Conservation (phyloP, 2,888 invertebrate species). For the Drosophila setosimentum region DNA sequence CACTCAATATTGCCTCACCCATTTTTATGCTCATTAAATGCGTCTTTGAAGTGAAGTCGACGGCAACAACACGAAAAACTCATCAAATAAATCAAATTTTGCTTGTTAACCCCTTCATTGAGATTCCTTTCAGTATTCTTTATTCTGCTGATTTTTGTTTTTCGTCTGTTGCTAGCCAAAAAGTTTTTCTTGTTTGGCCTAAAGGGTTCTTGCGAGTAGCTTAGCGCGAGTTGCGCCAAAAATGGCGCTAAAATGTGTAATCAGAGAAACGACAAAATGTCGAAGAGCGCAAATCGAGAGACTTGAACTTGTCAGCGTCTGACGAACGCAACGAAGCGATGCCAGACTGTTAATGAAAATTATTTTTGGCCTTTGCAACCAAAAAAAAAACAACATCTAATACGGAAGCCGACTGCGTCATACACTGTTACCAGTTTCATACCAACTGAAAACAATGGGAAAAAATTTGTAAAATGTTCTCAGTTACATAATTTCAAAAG, state of each 20-base stretch:
- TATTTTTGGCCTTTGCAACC: constrained; percentile 48
- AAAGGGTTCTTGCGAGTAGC: constrained; percentile 59
- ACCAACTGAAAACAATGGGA: neutral
- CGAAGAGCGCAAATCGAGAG: constrained; percentile 27
- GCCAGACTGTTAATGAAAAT: constrained; percentile 74
- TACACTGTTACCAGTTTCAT: neutral
- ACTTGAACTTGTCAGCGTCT: constrained; percentile 65
- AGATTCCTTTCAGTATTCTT: constrained; percentile 66
- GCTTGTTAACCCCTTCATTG: constrained; percentile 77
- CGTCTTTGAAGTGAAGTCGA: constrained; percentile 36
- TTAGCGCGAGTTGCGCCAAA: constrained; percentile 65
- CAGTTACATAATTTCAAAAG: neutral
- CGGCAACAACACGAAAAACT: constrained; percentile 63
- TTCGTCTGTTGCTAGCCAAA: constrained; percentile 22
- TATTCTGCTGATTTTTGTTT: constrained; percentile 7
- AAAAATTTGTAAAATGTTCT: constrained; percentile 11
- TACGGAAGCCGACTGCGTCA: neutral
- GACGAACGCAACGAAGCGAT: constrained; percentile 31
- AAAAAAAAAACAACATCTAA: neutral
- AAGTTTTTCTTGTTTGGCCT: constrained; percentile 63
- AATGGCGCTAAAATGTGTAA: constrained; percentile 77
- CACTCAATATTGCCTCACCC: constrained; percentile 9
- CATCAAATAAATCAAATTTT: constrained; percentile 80
- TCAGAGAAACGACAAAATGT: constrained; percentile 64
- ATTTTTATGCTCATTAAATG: constrained; percentile 71